Evolutionary conservation across 2,113 vertebrate species (phyloP).

Genomic region (Rhizomys pruinosus): DNA sequence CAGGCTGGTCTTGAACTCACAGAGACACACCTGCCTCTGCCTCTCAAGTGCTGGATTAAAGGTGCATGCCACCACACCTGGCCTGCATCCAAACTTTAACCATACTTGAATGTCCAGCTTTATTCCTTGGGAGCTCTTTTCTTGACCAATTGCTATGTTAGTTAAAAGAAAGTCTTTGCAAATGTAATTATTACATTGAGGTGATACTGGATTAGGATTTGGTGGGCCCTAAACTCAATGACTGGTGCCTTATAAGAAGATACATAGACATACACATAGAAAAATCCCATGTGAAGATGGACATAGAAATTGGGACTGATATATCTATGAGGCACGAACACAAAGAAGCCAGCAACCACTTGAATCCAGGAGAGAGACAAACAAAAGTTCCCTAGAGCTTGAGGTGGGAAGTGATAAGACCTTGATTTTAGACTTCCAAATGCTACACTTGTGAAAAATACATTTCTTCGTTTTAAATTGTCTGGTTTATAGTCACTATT

Average conservation of each 20-base stretch:
- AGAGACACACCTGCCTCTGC: no score
- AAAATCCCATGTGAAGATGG: not conserved
- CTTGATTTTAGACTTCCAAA: not conserved
- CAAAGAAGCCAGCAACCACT: not conserved
- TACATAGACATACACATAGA: not conserved
- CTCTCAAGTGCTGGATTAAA: no score
- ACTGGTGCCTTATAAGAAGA: not conserved
- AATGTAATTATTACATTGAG: not conserved
- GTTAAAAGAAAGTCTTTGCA: conserved; percentile 9
- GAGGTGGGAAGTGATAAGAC: not conserved
- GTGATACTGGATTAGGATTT: not conserved
- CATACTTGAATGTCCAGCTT: not conserved
- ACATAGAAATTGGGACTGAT: not conserved
- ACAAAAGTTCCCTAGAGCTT: not conserved
- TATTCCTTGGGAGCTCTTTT: not conserved
- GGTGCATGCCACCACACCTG: no score
- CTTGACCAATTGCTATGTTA: not conserved
- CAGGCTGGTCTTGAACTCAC: no score
- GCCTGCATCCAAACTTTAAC: conserved; percentile 39
- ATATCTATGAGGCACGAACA: not conserved
- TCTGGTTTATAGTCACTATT: not conserved
- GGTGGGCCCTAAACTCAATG: not conserved
- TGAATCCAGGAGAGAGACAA: not conserved
- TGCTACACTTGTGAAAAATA: conserved; percentile 22
- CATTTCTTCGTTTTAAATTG: not conserved